phyloP scores from a whole-genome alignment of 2,888 invertebrate genomes.

The Thelaira solivaga region DNA sequence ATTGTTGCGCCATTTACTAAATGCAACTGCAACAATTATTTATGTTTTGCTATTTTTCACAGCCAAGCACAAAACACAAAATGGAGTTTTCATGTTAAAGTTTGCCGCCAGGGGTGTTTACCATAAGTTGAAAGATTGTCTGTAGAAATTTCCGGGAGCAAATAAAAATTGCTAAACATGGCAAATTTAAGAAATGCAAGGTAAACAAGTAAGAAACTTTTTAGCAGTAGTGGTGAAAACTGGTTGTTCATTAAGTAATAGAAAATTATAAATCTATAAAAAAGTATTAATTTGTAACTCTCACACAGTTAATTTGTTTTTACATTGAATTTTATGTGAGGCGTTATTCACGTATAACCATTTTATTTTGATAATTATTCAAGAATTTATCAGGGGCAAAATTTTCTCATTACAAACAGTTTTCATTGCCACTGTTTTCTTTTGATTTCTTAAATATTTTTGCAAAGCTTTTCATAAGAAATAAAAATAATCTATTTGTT shows the following conservation, averaged over 20 bases:
- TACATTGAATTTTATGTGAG: no score
- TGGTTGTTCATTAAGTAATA: no score
- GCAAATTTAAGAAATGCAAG: conserved; percentile 13
- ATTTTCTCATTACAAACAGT: no score
- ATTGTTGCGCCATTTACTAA: conserved; percentile 23
- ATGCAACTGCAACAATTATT: conserved; percentile 34
- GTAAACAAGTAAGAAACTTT: conserved; percentile 10
- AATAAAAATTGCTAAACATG: not conserved
- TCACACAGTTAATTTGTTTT: no score
- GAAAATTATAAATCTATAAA: no score
- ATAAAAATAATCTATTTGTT: conserved; percentile 41
- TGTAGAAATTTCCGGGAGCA: not conserved
- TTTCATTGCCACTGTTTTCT: no score
- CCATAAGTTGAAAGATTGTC: conserved; percentile 53
- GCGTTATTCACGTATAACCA: no score
- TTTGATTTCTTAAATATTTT: no score
- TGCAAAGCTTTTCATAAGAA: no score
- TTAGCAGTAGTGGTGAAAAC: not conserved
- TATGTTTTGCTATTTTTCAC: conserved; percentile 41
- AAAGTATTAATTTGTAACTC: no score
- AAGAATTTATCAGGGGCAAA: no score
- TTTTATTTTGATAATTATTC: no score
- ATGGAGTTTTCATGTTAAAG: conserved; percentile 4
- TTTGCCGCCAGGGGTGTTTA: conserved; percentile 55
- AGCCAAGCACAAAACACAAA: conserved; percentile 6